Conservation (phyloP, 2,888 invertebrate species). For the Dryococelus australis region DNA sequence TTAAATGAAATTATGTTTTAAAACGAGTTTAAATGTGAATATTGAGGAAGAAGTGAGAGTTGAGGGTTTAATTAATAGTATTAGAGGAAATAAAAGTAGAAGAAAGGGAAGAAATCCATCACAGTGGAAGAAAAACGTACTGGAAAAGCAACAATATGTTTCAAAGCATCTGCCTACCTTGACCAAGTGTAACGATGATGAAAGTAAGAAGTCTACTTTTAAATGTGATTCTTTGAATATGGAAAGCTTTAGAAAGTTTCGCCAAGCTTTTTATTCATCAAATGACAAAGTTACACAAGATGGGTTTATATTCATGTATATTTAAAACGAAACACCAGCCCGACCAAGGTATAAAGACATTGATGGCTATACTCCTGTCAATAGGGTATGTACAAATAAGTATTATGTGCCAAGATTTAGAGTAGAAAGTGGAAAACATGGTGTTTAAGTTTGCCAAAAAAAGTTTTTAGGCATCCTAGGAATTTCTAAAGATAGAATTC, state of each 20-base stretch:
- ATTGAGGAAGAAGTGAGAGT: neutral
- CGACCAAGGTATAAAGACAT: neutral
- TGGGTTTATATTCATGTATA: slow-evolving; percentile 21
- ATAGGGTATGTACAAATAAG: slow-evolving; percentile 1
- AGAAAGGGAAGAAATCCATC: neutral
- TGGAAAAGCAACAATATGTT: neutral
- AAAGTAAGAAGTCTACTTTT: neutral
- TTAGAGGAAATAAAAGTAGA: neutral
- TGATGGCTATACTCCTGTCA: slow-evolving; percentile 3
- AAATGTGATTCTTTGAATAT: slow-evolving; percentile 27
- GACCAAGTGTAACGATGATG: neutral
- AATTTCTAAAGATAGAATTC: slow-evolving; percentile 24
- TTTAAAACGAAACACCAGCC: slow-evolving; percentile 13
- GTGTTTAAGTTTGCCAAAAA: slow-evolving; percentile 31
- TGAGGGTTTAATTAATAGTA: neutral
- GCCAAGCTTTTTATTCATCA: slow-evolving; percentile 27
- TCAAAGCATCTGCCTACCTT: neutral
- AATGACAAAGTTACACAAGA: slow-evolving; percentile 29
- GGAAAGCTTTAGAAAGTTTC: slow-evolving; percentile 26
- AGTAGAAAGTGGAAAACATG: slow-evolving; percentile 30
- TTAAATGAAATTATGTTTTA: too few species aligned
- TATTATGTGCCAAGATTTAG: slow-evolving; percentile 4
- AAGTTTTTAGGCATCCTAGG: slow-evolving; percentile 27
- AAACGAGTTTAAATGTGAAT: neutral
- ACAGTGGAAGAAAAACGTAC: neutral